A percentile compares a stretch with the other conserved stretches of the same genome.
Evolutionary conservation across 1,140 invertebrate genomes (phyloP).

Genomic region (Diachasmimorpha longicaudata): DNA sequence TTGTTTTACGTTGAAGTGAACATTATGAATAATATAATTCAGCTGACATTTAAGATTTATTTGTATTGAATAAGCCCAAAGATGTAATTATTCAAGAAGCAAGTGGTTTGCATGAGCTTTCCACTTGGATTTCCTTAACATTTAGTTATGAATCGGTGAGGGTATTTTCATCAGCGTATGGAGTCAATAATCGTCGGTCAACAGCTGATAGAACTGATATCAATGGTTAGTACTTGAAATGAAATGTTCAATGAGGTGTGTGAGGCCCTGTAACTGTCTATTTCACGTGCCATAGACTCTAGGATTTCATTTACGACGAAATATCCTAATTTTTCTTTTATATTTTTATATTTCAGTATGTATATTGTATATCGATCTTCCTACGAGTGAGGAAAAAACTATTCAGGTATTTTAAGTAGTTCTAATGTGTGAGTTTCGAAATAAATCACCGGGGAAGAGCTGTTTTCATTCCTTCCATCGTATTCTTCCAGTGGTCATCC

Average conservation of each 20-base stretch:
- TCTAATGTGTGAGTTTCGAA: background rate
- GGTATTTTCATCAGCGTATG: no score
- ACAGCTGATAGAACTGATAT: background rate
- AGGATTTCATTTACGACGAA: background rate
- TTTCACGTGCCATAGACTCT: background rate
- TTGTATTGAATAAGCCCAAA: no score
- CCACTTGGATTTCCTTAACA: no score
- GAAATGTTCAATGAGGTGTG: background rate
- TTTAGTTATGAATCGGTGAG: no score
- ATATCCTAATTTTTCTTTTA: background rate
- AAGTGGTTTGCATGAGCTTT: no score
- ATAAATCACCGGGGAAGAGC: background rate
- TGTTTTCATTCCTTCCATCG: background rate
- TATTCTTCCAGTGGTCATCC: background rate
- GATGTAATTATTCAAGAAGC: no score
- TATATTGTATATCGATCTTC: background rate
- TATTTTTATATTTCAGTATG: background rate
- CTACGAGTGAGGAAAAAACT: background rate
- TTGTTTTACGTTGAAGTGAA: no score
- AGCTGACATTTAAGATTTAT: no score
- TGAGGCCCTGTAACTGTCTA: background rate
- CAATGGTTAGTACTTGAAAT: background rate
- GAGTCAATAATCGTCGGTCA: no score
- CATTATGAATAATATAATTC: no score
- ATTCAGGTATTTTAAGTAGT: background rate